A percentile compares a stretch with the other conserved stretches of the same genome.
These are phyloP conservation scores for Amphiprion clarkii DNA, from an alignment of 2,797 vertebrate genomes.

Conservation along the genomic window DNA sequence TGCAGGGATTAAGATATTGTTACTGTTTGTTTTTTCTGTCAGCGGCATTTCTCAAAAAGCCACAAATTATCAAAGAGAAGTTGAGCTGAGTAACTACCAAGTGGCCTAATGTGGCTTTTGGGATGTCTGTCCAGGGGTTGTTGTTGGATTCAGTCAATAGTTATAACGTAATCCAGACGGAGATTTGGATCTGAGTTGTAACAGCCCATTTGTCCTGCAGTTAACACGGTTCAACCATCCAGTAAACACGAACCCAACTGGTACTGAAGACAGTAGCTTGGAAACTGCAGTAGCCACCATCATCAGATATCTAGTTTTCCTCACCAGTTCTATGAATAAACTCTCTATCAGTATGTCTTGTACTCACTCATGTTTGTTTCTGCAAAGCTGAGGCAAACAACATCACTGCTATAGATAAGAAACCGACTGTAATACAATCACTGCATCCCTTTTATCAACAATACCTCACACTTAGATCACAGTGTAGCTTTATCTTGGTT, in stretches of 20 bases:
- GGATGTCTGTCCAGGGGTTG: background rate
- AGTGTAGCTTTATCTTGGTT: background rate
- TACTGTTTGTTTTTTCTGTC: conserved; percentile 13
- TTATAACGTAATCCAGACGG: background rate
- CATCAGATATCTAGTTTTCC: too few species aligned
- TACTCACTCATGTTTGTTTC: background rate
- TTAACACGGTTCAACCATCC: too few species aligned
- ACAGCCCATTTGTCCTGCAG: too few species aligned
- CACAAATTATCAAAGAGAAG: conserved; percentile 2
- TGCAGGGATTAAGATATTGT: conserved; percentile 15
- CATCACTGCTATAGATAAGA: too few species aligned
- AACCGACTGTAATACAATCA: background rate
- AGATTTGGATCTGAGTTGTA: background rate
- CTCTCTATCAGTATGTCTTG: too few species aligned
- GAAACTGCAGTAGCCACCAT: too few species aligned
- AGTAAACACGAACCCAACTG: too few species aligned
- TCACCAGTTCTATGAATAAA: too few species aligned
- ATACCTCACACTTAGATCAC: background rate
- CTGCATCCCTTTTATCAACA: background rate
- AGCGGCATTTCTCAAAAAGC: conserved; percentile 5
- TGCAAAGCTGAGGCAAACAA: background rate
- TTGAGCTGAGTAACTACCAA: background rate
- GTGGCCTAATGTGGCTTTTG: background rate
- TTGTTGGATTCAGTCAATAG: background rate
- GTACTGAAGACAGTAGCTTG: too few species aligned